Base-by-base conservation (phyloP, 2,888 invertebrate species). In the Sabellastarte sp. region DNA sequence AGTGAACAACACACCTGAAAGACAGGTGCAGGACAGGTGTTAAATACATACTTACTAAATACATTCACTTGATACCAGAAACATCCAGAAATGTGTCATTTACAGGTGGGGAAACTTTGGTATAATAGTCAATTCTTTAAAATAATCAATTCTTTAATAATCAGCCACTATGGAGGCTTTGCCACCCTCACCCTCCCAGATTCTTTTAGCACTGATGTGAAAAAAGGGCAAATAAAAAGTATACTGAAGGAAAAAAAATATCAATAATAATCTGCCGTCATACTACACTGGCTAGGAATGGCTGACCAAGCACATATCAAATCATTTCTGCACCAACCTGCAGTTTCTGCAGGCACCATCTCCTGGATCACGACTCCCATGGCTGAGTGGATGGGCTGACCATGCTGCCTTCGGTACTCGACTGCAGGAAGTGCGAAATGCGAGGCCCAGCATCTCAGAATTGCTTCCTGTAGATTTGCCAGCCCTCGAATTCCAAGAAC, bases 331-430 rank as follows among this genome's bases (percentile, higher is more conserved):
- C 52, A 26, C 55, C 53, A 29, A 5, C 93, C 93, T 57, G 90
- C 68, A 29, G 81, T 75, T 32, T 89, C 89, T 0, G 91, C 87
- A 20, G 86, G 77, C 28, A 91, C 89, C 89, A 93, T 89, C 74
- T 87, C 87, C 81, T 94, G 93, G 1, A 94, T 86, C 29, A 92
- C 91, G 4, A 93, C 92, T 0, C 89, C 92, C 86, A 93, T 92
- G 26, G 89, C 87, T 15, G 89, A 86, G 57, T 86, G 76, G 55
- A 92, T 86, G 1, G 87, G 85, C 77, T 91, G 88, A 0, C 92
- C 92, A 79, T 90, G 89, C 77, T 90, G 90, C 77, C 90, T 88
- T 76, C 92, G 87, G 79, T 94, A 93, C 71, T 89, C 87, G 0
- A 91, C 89, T 73, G 93, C 92, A 70, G 89, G 90, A 75, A 87